A percentile compares a stretch with the other conserved stretches of the same genome.
Evolutionary conservation across 2,797 vertebrate species (phyloP).

Genomic region (Avahi laniger): DNA sequence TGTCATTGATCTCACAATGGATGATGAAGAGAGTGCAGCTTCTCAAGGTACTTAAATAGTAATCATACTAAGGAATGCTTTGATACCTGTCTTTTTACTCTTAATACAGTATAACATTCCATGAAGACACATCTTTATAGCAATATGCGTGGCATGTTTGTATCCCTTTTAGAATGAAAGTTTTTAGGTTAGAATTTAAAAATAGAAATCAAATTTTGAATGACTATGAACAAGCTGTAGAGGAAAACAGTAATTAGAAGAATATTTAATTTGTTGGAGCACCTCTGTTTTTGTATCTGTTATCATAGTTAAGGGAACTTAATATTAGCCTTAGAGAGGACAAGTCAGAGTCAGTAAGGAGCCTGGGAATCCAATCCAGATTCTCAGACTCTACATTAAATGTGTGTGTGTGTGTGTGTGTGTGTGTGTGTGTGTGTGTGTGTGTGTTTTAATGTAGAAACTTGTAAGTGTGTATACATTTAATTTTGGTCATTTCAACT

Average conservation of each 20-base stretch:
- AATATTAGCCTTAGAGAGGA: neutral
- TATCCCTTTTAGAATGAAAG: neutral
- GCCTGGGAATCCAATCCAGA: neutral
- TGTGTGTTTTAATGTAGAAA: neutral
- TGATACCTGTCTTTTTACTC: neutral
- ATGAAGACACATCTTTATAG: neutral
- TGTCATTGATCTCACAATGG: slow-evolving; percentile 98
- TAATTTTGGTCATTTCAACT: slow-evolving; percentile 11
- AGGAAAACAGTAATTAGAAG: neutral
- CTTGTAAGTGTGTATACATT: neutral
- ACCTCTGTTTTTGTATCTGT: neutral
- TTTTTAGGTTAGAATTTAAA: slow-evolving; percentile 21
- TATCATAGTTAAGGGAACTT: neutral
- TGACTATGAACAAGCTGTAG: neutral
- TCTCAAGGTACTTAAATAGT: slow-evolving; percentile 81
- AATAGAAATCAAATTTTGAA: neutral
- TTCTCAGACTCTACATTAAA: neutral
- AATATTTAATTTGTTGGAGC: neutral
- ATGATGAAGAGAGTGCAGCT: slow-evolving; percentile 93
- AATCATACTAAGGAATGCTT: neutral
- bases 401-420: too few relatives aligned
- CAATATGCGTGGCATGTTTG: neutral
- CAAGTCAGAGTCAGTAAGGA: neutral
- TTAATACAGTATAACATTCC: neutral
- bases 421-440: neutral